A percentile compares a stretch with the other conserved stretches of the same genome.
phyloP scores from a whole-genome alignment of 2,888 invertebrate species.

The Gandaritis pyraliata region DNA sequence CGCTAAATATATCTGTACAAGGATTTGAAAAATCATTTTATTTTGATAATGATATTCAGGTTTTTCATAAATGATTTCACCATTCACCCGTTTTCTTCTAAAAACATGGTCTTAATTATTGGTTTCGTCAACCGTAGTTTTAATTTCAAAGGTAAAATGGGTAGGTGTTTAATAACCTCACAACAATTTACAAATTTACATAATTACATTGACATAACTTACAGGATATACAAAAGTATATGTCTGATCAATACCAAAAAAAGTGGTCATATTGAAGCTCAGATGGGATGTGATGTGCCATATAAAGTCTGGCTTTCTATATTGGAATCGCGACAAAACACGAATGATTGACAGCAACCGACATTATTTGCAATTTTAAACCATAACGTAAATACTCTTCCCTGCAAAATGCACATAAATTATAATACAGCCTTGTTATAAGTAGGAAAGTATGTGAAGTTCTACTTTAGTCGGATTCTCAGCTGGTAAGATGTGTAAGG shows the following conservation, averaged over 20 bases:
- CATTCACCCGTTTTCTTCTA: too few relatives aligned
- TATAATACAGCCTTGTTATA: constrained; percentile 44
- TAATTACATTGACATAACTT: constrained; percentile 40
- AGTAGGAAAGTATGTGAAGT: constrained; percentile 42
- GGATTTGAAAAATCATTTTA: constrained; percentile 28
- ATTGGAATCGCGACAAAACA: constrained; percentile 64
- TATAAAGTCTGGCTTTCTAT: constrained; percentile 70
- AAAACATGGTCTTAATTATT: too few relatives aligned
- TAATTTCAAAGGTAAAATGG: too few relatives aligned
- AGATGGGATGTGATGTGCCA: constrained; percentile 51
- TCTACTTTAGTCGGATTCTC: constrained; percentile 9
- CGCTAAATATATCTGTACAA: constrained; percentile 19
- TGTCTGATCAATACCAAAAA: constrained; percentile 45
- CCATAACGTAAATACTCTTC: constrained; percentile 61
- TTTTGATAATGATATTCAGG: background rate
- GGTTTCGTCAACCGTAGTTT: too few relatives aligned
- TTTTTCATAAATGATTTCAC: too few relatives aligned
- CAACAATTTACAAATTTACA: constrained; percentile 30
- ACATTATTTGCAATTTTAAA: constrained; percentile 59
- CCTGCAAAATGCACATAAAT: constrained; percentile 56
- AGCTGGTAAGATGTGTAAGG: constrained; percentile 3
- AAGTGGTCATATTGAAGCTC: constrained; percentile 49
- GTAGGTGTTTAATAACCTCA: background rate
- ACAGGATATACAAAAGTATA: constrained; percentile 36
- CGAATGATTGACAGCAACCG: constrained; percentile 72